Evolutionary conservation across 2,797 vertebrate species (phyloP).

Genomic region (Esox masquinongy): DNA sequence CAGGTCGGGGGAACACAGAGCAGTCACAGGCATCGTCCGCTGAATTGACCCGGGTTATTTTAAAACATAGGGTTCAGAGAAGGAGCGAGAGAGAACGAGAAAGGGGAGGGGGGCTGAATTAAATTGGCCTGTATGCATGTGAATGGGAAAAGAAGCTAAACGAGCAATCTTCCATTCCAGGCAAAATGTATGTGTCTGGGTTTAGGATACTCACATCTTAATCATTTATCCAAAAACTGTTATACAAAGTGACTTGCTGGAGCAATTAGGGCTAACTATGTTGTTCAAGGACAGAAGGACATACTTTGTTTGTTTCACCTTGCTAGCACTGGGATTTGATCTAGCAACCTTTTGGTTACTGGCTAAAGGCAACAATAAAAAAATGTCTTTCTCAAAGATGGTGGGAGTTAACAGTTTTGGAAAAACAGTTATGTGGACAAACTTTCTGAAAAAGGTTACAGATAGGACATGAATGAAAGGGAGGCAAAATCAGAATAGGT

Average conservation of each 20-base stretch:
- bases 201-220: no score
- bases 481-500: not conserved
- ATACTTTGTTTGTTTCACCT: no score
- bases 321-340: not conserved
- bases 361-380: not conserved
- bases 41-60: conserved; percentile 55
- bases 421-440: not conserved
- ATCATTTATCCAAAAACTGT: not conserved
- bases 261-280: not conserved
- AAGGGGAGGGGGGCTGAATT: not conserved
- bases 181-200: not conserved
- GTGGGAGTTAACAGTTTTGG: not conserved
- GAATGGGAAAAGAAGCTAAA: not conserved
- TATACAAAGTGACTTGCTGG: not conserved
- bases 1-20: conserved; percentile 55
- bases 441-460: not conserved
- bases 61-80: conserved; percentile 47
- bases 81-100: conserved; percentile 3
- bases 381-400: not conserved
- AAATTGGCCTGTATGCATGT: not conserved
- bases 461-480: not conserved
- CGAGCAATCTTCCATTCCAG: not conserved
- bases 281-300: no score
- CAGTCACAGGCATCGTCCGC: conserved; percentile 9
- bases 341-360: not conserved